phyloP scores from a whole-genome alignment of 1,140 invertebrate species.

The Lineus longissimus region DNA sequence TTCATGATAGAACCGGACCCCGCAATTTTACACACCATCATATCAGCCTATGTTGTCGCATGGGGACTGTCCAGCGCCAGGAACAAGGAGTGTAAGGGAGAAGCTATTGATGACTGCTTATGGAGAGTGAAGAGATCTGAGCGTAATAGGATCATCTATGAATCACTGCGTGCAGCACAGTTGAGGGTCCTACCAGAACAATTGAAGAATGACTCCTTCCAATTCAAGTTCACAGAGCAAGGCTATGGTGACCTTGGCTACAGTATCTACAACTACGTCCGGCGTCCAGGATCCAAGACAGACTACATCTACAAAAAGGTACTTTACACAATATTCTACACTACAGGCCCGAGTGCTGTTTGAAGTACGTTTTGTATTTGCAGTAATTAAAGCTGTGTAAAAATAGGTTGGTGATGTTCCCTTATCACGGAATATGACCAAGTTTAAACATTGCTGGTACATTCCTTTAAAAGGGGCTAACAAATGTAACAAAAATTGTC shows the following conservation, averaged over 20 bases:
- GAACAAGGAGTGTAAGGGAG: constrained; percentile 37
- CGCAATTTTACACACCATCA: constrained; percentile 52
- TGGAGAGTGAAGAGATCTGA: constrained; percentile 22
- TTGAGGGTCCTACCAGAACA: constrained; percentile 38
- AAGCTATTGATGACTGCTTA: constrained; percentile 35
- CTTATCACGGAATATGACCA: too few species aligned
- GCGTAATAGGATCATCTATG: constrained; percentile 30
- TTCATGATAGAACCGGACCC: constrained; percentile 42
- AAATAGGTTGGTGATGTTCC: too few species aligned
- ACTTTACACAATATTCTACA: background rate
- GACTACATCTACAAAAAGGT: background rate
- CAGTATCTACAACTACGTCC: constrained; percentile 37
- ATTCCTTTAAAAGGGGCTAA: too few species aligned
- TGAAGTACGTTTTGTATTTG: too few species aligned
- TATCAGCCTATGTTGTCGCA: constrained; percentile 51
- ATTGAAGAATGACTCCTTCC: constrained; percentile 26
- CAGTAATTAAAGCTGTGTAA: too few species aligned
- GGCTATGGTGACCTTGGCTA: constrained; percentile 45
- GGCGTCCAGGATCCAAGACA: too few species aligned
- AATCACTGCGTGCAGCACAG: constrained; percentile 41
- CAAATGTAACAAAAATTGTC: too few species aligned
- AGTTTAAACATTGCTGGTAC: too few species aligned
- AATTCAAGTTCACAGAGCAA: constrained; percentile 42
- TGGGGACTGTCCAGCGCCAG: constrained; percentile 42
- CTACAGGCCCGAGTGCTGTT: background rate